Base-by-base conservation (phyloP, 2,888 invertebrate species). In the Halictus quadricinctus region DNA sequence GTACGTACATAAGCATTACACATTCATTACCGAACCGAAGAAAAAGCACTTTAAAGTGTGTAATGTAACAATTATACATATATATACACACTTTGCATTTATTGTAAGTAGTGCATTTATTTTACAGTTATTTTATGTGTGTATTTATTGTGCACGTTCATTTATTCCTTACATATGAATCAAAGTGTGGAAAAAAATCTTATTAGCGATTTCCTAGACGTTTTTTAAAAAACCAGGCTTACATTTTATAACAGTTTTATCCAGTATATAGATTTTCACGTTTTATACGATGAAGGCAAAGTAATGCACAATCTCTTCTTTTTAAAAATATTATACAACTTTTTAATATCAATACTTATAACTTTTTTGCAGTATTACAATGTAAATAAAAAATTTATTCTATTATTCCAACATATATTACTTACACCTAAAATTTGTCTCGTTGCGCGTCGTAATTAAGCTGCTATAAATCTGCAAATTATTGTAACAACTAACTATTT, bases 81-180 rank as follows among this genome's bases (percentile, higher is more conserved):
- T 21, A 54, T 10, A 85, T 50, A 43, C 70, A 79, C 76, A 80
- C 21, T 74, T 89, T 90, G 91, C 91, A 91, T 90, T 87, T 87
- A 88, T 88, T 92, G 88, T 90, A 91, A 91, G 91, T 91, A 90
- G 91, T 90, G 88, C 86, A 91, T 87, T 90, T 90, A 85, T 89
- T 88, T 91, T 90, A 85, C 84, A 83, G 70, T 79, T 80, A 77
- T 78, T 58, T 12, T 74, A 64, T 36, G 73, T 48, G 77, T 48
- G 70, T 88, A 77, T 66, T 83, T 70, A 82, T 72, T 29, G 29
- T 72, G 58, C 54, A 29, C 76, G 78, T n/a, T 64, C 78, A 73
- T 74, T 72, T 60, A 64, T 78, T 70, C 64, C 25, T 76, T 76
- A 70, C 69, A 43, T 48, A n/a, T 73, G 60, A 50, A 73, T 80